phyloP scores from a whole-genome alignment of 2,113 vertebrate genomes.

The Phrynosoma platyrhinos region DNA sequence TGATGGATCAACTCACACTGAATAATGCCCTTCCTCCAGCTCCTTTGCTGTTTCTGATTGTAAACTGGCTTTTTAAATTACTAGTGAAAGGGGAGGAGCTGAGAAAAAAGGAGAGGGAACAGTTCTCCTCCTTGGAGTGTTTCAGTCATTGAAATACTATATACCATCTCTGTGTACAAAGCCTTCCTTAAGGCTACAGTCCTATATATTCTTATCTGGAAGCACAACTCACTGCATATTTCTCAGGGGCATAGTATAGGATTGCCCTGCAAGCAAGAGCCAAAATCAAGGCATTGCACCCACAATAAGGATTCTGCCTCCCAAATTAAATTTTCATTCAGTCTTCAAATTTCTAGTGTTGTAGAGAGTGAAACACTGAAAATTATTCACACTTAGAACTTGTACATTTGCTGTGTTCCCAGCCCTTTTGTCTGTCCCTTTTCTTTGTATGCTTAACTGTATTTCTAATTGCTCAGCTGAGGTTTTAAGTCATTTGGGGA shows the following conservation, averaged over 20 bases:
- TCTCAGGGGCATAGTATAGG: neutral
- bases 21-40: neutral
- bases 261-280: neutral
- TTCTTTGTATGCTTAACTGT: too few species aligned
- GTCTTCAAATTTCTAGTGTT: too few species aligned
- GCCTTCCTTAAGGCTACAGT: neutral
- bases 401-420: too few species aligned
- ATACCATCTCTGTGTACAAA: neutral
- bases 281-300: too few species aligned
- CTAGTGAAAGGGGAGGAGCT: neutral
- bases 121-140: conserved; percentile 8
- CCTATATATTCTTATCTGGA: neutral
- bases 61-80: conserved; percentile 14
- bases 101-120: neutral
- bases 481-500: too few species aligned
- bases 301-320: too few species aligned
- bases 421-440: too few species aligned
- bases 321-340: too few species aligned
- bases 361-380: too few species aligned
- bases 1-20: conserved; percentile 3
- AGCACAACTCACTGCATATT: neutral
- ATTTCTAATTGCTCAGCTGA: too few species aligned
- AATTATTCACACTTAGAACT: too few species aligned
- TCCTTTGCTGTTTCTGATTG: neutral
- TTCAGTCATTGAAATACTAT: neutral